Base-by-base conservation (phyloP, 2,888 invertebrate species). In the Fissipunctia ypsillon region DNA sequence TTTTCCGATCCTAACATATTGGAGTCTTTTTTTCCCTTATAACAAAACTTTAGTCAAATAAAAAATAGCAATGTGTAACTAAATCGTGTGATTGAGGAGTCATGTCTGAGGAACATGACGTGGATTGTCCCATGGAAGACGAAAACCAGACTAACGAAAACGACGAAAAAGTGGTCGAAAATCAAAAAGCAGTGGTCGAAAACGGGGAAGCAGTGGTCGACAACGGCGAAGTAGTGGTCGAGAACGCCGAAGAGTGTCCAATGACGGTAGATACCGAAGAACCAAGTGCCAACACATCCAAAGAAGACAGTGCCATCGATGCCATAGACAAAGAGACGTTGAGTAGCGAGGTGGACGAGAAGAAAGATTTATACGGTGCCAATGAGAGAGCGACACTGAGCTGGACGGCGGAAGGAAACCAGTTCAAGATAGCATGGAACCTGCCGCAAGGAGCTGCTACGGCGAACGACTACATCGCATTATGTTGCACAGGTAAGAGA, bases 401-500 rank as follows among this genome's bases (percentile, higher is more conserved):
- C 78, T 96, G 96, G 94, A 95, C 93, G 19, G 90, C 94, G 73
- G 94, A 96, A 81, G 94, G 93, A 56, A 92, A 84, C 81, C 92
- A 95, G 81, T 93, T 92, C 76, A 92, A 90, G 76, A 90, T 95
- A 80, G 92, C 94, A 84, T 97, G 97, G 97, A 93, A 90, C 72
- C 88, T 97, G 60, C 92, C 93, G 22, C 94, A 96, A 72, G 96
- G 94, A 67, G 85, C 87, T 31, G 89, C 92, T 14, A 90, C 94
- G 56, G 43, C 88, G 67, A 87, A 90, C 67, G 97, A 97, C 89
- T 97, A 96, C 91, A 94, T 97, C 87, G 97, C 96, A 65, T 90
- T 97, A 83, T 97, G 96, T 90, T 95, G 92, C 88, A 90, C 93
- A 94, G 97, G 97, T 97, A 88, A 95, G 96, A 91, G 69, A 43